A percentile compares a stretch with the other conserved stretches of the same genome.
Conservation (phyloP, 2,888 invertebrate species). For the Idaea dimidiata region DNA sequence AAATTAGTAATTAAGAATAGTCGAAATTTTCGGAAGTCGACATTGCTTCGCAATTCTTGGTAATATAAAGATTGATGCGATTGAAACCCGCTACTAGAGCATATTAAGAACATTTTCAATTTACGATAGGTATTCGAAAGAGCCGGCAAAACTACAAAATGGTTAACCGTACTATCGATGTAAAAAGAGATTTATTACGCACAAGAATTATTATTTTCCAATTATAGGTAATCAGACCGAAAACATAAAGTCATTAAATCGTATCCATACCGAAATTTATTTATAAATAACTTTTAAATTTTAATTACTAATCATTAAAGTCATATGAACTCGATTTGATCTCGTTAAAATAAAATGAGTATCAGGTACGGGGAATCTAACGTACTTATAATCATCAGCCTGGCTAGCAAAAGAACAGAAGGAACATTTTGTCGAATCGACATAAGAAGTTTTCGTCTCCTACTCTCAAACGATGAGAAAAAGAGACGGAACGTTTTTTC, state of each 20-base stretch:
- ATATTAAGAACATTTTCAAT: no score
- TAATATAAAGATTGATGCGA: no score
- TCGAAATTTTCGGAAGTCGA: no score
- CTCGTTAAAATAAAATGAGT: conserved; percentile 25
- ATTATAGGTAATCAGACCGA: conserved; percentile 6
- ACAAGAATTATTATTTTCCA: conserved; percentile 2
- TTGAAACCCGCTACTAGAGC: no score
- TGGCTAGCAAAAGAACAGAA: no score
- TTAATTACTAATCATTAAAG: conserved; percentile 30
- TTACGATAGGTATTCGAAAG: not conserved
- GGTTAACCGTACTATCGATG: not conserved
- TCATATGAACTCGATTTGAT: conserved; percentile 24
- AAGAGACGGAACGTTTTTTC: no score
- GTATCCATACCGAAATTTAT: not conserved
- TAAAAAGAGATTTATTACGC: not conserved
- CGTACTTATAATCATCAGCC: no score
- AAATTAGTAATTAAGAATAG: no score
- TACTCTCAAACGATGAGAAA: no score
- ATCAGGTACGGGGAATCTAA: conserved; percentile 13
- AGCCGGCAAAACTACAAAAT: not conserved
- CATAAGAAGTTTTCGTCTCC: no score
- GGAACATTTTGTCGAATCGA: no score
- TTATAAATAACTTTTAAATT: conserved; percentile 16
- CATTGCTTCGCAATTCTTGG: no score
- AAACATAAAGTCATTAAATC: conserved; percentile 6